These are phyloP conservation scores for Tor tambroides DNA, from an alignment of 2,113 vertebrate species.

Conservation along the genomic window DNA sequence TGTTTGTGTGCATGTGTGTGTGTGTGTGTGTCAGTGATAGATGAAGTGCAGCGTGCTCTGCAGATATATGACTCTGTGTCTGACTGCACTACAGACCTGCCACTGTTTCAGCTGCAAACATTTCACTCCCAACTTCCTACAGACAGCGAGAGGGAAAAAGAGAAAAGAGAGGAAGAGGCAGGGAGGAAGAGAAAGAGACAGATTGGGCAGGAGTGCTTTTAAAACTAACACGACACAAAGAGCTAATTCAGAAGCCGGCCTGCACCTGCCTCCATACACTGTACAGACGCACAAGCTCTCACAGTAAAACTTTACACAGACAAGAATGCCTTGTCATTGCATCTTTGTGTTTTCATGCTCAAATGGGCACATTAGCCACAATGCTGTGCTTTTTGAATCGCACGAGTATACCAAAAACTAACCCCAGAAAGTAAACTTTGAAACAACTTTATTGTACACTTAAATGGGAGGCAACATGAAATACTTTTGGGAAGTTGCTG, in stretches of 20 bases:
- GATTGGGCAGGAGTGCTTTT: conserved; percentile 57
- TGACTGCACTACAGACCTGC: conserved; percentile 59
- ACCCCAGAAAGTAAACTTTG: not conserved
- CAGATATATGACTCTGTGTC: conserved; percentile 57
- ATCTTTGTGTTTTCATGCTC: conserved; percentile 24
- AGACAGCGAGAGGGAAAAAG: conserved; percentile 44
- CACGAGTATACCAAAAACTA: not conserved
- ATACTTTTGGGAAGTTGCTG: not conserved
- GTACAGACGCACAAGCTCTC: conserved; percentile 56
- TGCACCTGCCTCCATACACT: conserved; percentile 60
- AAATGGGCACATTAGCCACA: conserved; percentile 34
- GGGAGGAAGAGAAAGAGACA: conserved; percentile 59
- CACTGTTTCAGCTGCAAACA: conserved; percentile 56
- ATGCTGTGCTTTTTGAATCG: conserved; percentile 14
- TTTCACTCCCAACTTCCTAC: conserved; percentile 59
- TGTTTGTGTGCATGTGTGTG: conserved; percentile 44
- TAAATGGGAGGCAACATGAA: not conserved
- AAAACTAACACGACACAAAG: conserved; percentile 59
- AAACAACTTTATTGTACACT: not conserved
- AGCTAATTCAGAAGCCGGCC: conserved; percentile 53
- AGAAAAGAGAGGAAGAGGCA: conserved; percentile 59
- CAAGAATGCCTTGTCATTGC: conserved; percentile 48
- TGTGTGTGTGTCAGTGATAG: conserved; percentile 53
- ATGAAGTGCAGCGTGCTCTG: conserved; percentile 57
- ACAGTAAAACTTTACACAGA: conserved; percentile 48